phyloP scores from a whole-genome alignment of 2,797 vertebrate genomes.

The Megalops cyprinoides region DNA sequence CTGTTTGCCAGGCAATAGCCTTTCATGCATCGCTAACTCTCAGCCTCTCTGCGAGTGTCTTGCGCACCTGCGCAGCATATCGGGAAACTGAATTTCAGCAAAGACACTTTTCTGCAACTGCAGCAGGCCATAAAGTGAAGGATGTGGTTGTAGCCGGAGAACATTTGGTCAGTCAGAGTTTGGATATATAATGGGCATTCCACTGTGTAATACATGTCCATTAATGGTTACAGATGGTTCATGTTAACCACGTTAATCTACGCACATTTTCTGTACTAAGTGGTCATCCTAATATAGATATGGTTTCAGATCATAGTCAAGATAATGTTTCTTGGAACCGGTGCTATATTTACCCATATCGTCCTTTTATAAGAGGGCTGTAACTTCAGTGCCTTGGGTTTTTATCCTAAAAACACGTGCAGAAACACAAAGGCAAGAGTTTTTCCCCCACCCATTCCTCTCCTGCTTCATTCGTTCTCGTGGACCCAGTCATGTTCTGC shows the following conservation, averaged over 20 bases:
- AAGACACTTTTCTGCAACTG: not conserved
- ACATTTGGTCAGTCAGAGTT: not conserved
- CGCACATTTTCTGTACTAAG: not conserved
- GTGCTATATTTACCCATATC: too few relatives aligned
- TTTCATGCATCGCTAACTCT: not conserved
- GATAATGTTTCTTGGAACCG: not conserved
- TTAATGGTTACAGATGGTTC: not conserved
- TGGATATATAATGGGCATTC: not conserved
- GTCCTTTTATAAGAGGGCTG: too few relatives aligned
- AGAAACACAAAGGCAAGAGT: not conserved
- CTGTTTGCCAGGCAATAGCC: not conserved
- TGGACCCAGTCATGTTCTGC: not conserved
- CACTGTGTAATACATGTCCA: not conserved
- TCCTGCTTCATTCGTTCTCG: not conserved
- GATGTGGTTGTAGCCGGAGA: not conserved
- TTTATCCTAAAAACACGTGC: not conserved
- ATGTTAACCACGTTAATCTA: not conserved
- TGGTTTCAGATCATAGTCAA: not conserved
- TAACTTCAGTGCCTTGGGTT: not conserved
- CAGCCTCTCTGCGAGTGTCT: not conserved
- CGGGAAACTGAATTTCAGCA: too few relatives aligned
- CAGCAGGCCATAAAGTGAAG: not conserved
- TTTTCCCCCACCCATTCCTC: not conserved
- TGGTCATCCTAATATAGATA: not conserved
- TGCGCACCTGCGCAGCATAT: not conserved